Base-by-base conservation (phyloP, 2,888 invertebrate species). In the Allolobophora icterica region DNA sequence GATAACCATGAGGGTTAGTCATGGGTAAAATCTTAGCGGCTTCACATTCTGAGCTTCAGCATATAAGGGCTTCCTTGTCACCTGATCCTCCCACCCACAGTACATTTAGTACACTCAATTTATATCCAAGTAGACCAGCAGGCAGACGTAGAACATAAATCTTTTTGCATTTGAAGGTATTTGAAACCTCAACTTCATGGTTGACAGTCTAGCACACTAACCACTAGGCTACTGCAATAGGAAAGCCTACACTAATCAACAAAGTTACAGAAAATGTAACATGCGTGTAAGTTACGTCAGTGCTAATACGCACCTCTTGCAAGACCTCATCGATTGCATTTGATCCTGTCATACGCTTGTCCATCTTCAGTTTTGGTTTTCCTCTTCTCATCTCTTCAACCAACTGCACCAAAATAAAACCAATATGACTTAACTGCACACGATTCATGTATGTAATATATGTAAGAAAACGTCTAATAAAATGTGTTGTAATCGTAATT, bases 321-420 rank as follows among this genome's bases (percentile, higher is more conserved):
- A 98, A 96, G 93, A 97, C 97, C 94, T 97, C 97, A 96, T 98
- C 98, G 92, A 98, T 98, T 58, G 97, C 96, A 94, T 97, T 97
- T 94, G 98, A 97, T 42, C 98, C 98, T 40, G 98, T 98, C 92
- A 98, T 97, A 94, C 98, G 95, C 92, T 95, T 95, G 93, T 96
- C 96, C 93, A 94, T 93, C 89, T 94, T 94, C 45, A 93, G 94
- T 33, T 94, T 94, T 89, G 94, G 94, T 38, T 94, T 93, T 11
- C 93, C 92, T 30, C 92, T 94, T 89, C 94, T 94, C 94, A 95
- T 94, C 33, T 93, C 93, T 13, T 91, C 92, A 45, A 93, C 93
- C 15, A 95, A 92, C 94, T 95, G 45, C 89, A 30, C 33, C 15
- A 17, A 90, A 30, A 89, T 40, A 87, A 91, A 89, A 87, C 45